Evolutionary conservation across 2,888 invertebrate genomes (phyloP).

Genomic region (Prosapia bicincta): DNA sequence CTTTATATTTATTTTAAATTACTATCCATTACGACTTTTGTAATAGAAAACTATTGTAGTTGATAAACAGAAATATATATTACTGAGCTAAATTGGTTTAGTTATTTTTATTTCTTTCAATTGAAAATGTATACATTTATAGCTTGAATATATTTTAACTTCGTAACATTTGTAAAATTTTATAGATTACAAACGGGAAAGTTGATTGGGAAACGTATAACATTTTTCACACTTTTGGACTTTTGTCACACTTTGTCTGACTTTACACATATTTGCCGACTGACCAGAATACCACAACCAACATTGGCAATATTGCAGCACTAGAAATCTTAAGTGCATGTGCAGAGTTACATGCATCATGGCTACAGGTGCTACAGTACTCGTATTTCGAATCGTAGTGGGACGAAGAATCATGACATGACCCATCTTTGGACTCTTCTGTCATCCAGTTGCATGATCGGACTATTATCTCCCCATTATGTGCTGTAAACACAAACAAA

Average conservation of each 20-base stretch:
- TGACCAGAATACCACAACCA: background rate
- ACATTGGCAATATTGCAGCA: background rate
- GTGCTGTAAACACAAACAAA: too few species aligned
- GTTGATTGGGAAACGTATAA: too few species aligned
- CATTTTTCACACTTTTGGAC: background rate
- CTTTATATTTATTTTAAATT: too few species aligned
- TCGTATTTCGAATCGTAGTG: slow-evolving; percentile 54
- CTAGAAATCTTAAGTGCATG: slow-evolving; percentile 45
- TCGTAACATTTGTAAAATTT: too few species aligned
- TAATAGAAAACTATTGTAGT: too few species aligned
- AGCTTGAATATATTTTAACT: too few species aligned
- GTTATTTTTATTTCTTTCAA: too few species aligned
- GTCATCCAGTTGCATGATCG: slow-evolving; percentile 55
- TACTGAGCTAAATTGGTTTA: too few species aligned
- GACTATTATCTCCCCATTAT: slow-evolving; percentile 51
- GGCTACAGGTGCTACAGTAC: slow-evolving; percentile 65
- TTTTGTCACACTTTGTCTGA: background rate
- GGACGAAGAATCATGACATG: slow-evolving; percentile 51
- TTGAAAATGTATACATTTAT: too few species aligned
- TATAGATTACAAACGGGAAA: too few species aligned
- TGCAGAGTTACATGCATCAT: slow-evolving; percentile 64
- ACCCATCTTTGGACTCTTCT: slow-evolving; percentile 51
- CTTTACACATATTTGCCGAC: background rate
- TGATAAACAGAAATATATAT: too few species aligned
- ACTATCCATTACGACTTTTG: too few species aligned